Evolutionary conservation across 2,888 invertebrate species (phyloP).

Genomic region (Acrobasis repandana): DNA sequence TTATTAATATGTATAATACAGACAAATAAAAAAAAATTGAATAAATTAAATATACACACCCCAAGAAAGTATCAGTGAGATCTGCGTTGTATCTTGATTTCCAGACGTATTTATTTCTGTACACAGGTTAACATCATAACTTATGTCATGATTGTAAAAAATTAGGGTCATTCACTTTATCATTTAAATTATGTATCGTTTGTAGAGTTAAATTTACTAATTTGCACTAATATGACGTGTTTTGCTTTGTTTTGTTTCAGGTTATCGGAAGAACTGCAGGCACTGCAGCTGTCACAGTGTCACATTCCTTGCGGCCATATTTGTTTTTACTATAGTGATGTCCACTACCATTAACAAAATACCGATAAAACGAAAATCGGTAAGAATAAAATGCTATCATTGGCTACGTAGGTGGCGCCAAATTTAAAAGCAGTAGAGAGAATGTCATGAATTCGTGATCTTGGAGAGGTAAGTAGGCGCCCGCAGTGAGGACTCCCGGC

Average conservation of each 20-base stretch:
- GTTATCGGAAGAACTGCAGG: conserved; percentile 50
- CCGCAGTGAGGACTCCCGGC: conserved; percentile 68
- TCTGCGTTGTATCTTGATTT: conserved; percentile 46
- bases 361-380: conserved; percentile 34
- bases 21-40: conserved; percentile 16
- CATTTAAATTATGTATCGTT: conserved; percentile 37
- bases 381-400: conserved; percentile 14
- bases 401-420: conserved; percentile 61
- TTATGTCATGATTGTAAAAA: conserved; percentile 38
- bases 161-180: conserved; percentile 35
- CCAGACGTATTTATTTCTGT: conserved; percentile 45
- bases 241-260: conserved; percentile 40
- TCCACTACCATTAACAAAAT: conserved; percentile 29
- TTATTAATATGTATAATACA: conserved; percentile 20
- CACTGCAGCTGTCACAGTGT: no score
- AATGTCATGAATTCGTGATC: conserved; percentile 45
- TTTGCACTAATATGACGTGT: conserved; percentile 31
- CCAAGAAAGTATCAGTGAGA: conserved; percentile 41
- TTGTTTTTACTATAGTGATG: conserved; percentile 47
- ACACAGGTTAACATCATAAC: conserved; percentile 37
- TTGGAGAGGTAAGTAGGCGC: conserved; percentile 51
- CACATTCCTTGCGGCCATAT: conserved; percentile 76
- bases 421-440: conserved; percentile 39
- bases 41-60: conserved; percentile 50
- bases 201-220: conserved; percentile 35